These are phyloP conservation scores for Myzus persicae DNA, from an alignment of 1,140 invertebrate species.

Conservation along the genomic window DNA sequence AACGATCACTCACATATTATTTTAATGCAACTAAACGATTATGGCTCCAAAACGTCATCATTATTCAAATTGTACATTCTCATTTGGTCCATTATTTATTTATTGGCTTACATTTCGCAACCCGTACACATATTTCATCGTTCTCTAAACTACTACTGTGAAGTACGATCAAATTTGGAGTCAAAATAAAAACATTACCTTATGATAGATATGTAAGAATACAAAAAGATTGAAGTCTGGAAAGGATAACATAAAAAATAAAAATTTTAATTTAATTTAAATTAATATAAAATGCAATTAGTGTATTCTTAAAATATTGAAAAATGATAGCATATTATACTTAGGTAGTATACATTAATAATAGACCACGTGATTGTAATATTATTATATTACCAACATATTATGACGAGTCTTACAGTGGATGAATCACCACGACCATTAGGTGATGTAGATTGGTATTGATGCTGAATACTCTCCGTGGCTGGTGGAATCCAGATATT, in stretches of 20 bases:
- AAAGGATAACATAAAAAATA: no score
- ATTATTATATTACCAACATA: not conserved
- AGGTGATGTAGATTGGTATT: not conserved
- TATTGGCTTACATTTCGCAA: not conserved
- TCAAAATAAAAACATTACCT: not conserved
- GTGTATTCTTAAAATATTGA: no score
- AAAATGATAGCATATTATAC: no score
- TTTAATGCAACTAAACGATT: not conserved
- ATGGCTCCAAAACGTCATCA: not conserved
- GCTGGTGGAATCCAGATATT: not conserved
- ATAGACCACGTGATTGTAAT: not conserved
- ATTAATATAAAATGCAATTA: no score
- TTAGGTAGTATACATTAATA: no score
- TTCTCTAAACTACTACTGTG: not conserved
- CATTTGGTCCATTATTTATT: not conserved
- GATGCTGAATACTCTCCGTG: not conserved
- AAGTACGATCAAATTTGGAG: not conserved
- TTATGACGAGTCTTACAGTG: not conserved
- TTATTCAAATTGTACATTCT: not conserved
- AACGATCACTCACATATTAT: not conserved
- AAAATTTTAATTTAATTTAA: no score
- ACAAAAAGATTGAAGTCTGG: no score
- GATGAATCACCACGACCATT: not conserved
- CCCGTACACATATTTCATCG: not conserved
- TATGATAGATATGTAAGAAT: not conserved